Evolutionary conservation across 1,140 invertebrate genomes (phyloP).

Genomic region (Phymastichus coffea): DNA sequence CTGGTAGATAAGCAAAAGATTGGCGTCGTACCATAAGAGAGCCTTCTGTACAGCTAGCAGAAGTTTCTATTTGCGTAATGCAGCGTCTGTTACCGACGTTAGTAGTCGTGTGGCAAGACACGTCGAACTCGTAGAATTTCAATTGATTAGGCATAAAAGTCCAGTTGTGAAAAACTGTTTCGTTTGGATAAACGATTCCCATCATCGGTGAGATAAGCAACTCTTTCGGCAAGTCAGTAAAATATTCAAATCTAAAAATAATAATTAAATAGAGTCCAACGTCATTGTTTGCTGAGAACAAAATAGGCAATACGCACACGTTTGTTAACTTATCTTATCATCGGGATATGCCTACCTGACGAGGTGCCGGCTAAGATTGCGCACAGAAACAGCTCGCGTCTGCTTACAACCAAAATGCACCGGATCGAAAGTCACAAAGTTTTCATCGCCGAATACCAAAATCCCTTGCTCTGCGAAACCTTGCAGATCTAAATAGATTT

Average conservation of each 20-base stretch:
- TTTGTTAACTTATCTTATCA: too few relatives aligned
- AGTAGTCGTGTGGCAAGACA: slow-evolving; percentile 31
- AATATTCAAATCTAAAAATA: slow-evolving; percentile 33
- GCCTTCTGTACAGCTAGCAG: slow-evolving; percentile 35
- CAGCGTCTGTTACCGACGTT: neutral
- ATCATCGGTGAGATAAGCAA: slow-evolving; percentile 26
- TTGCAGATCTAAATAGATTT: slow-evolving; percentile 40
- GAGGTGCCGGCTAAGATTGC: slow-evolving; percentile 41
- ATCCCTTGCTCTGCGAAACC: slow-evolving; percentile 40
- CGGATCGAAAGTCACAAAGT: slow-evolving; percentile 33
- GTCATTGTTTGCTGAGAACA: too few relatives aligned
- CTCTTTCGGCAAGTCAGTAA: slow-evolving; percentile 31
- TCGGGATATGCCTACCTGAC: slow-evolving; percentile 36
- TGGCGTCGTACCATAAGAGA: slow-evolving; percentile 41
- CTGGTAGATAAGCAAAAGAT: too few relatives aligned
- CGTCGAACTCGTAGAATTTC: slow-evolving; percentile 36
- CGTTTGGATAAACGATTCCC: slow-evolving; percentile 39
- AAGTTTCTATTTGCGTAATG: slow-evolving; percentile 24
- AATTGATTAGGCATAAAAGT: slow-evolving; percentile 34
- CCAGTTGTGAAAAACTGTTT: slow-evolving; percentile 36
- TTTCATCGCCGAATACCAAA: slow-evolving; percentile 30
- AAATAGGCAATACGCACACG: neutral
- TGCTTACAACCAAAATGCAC: slow-evolving; percentile 32
- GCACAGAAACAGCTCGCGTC: slow-evolving; percentile 28
- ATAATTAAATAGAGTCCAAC: too few relatives aligned